Percentiles rank a stretch among this genome's conserved stretches.
Conservation (phyloP, 35 echinoderm and acorn worm genomes). For the Ophiothrix spiculata region DNA sequence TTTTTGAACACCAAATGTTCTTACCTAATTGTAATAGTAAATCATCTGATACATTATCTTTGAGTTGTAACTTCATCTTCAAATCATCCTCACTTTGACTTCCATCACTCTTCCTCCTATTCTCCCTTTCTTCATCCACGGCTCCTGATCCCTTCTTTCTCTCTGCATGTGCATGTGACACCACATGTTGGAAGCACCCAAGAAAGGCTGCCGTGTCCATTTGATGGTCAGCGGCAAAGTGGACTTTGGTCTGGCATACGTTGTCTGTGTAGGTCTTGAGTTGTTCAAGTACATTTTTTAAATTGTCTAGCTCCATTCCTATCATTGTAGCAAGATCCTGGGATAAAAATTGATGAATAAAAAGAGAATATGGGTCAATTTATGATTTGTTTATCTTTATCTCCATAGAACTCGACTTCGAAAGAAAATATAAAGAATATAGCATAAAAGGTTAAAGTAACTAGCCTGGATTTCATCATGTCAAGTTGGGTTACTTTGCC, state of each 20-base stretch:
- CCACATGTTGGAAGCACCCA: slow-evolving; percentile 71
- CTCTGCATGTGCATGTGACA: slow-evolving; percentile 26
- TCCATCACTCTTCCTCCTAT: slow-evolving; percentile 25
- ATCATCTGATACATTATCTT: slow-evolving; percentile 62
- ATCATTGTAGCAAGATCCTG: slow-evolving; percentile 49
- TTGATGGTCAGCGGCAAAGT: slow-evolving; percentile 53
- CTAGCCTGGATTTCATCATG: no score
- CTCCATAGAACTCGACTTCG: slow-evolving; percentile 38
- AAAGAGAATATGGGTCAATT: slow-evolving; percentile 4
- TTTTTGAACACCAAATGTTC: slow-evolving; percentile 51
- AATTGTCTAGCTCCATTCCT: background rate
- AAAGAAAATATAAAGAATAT: slow-evolving; percentile 76
- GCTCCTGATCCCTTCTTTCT: background rate
- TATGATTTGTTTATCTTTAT: slow-evolving; percentile 1
- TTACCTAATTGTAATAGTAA: slow-evolving; percentile 66
- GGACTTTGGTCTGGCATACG: slow-evolving; percentile 58
- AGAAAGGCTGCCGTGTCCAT: slow-evolving; percentile 77
- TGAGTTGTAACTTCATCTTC: slow-evolving; percentile 55
- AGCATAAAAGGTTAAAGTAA: slow-evolving; percentile 68
- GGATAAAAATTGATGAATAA: slow-evolving; percentile 43
- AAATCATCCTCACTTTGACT: slow-evolving; percentile 21
- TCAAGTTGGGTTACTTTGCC: no score
- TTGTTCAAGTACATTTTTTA: slow-evolving; percentile 33
- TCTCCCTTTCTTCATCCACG: slow-evolving; percentile 17
- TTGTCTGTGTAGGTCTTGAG: slow-evolving; percentile 45